Base-by-base conservation (phyloP, 2,888 invertebrate genomes). In the Cephonodes hylas region DNA sequence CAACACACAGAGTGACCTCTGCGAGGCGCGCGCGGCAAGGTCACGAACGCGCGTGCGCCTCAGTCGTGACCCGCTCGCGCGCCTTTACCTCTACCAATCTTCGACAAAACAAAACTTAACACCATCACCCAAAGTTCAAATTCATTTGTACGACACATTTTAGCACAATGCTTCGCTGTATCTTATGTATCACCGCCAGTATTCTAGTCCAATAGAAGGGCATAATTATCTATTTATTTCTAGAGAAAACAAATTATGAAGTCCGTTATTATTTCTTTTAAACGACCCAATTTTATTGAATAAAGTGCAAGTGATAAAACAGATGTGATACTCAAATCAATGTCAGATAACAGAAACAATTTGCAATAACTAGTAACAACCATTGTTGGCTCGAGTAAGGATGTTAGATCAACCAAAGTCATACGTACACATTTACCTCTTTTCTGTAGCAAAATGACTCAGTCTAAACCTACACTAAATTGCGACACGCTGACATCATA, bases 11-110 rank as follows among this genome's bases (percentile, higher is more conserved):
- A 84, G 84, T 85, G 89, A 90, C 91, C 90, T 91, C 89, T 86
- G 85, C 75, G 79, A 84, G 79, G 88, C 86, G 87, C 87, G 84
- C 87, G 86, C 88, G 84, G 88, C 92, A 92, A 92, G 92, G 92
- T 92, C 92, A 92, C 89, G 91, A 91, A 86, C 91, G 88, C 91
- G 91, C 91, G 91, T 91, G 90, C 89, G 85, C 83, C 79, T 82
- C 81, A 84, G 84, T 91, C 91, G 92, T 91, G 92, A 93, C 93
- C 91, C 89, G 93, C 83, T 88, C 90, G 85, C 85, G 87, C 83
- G 86, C 87, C 76, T 76, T 72, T 66, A 62, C 77, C 71, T 79
- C 79, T 67, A 57, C 66, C 46, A 48, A 59, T 76, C 81, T 71
- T 73, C 65, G 70, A 83, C 73, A 88, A 76, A 85, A 81, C 77